phyloP scores from a whole-genome alignment of 2,888 invertebrate genomes.

The Noctua janthe region DNA sequence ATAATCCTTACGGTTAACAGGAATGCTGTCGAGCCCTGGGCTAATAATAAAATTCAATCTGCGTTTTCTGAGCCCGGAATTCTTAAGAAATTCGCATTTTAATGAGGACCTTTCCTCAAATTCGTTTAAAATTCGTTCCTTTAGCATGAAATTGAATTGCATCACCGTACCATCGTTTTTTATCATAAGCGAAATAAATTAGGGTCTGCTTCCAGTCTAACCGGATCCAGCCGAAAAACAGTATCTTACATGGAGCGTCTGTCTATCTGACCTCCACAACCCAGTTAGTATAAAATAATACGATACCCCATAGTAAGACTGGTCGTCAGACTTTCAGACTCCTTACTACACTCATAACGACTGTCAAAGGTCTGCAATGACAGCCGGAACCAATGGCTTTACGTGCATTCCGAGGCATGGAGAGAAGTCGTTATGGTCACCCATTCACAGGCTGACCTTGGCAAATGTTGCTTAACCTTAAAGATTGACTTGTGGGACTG shows the following conservation, averaged over 20 bases:
- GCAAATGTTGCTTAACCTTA: not conserved
- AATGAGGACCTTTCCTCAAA: conserved; percentile 2
- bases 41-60: conserved; percentile 10
- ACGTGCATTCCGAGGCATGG: not conserved
- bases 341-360: not conserved
- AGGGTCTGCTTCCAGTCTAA: not conserved
- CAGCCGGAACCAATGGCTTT: not conserved
- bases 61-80: not conserved
- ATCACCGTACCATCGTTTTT: conserved; percentile 7
- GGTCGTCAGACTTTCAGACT: not conserved
- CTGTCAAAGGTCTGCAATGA: not conserved
- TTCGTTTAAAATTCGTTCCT: conserved; percentile 24
- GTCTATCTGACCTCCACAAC: not conserved
- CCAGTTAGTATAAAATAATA: not conserved
- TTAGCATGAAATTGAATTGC: conserved; percentile 5
- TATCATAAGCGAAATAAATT: not conserved
- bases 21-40: not conserved
- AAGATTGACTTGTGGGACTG: not conserved
- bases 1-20: not conserved
- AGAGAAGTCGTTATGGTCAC: not conserved
- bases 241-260: not conserved
- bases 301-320: not conserved
- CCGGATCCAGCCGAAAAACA: not conserved
- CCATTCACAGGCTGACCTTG: not conserved
- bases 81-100: not conserved